Conservation (phyloP, 1,140 invertebrate genomes). For the Drosophila mayri region DNA sequence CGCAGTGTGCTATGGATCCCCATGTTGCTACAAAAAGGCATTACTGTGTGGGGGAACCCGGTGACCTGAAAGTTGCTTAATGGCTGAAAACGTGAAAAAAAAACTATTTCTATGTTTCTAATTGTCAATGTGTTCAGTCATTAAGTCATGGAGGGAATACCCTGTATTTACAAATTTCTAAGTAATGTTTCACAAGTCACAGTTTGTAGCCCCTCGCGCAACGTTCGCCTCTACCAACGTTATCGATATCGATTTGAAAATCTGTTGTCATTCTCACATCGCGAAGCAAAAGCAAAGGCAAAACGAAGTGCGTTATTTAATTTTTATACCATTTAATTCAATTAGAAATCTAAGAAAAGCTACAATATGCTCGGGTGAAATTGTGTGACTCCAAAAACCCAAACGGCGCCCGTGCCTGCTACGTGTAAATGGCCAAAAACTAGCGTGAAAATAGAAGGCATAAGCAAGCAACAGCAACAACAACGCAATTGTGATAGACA, state of each 20-base stretch:
- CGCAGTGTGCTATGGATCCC: too few relatives aligned
- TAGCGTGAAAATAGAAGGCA: constrained; percentile 61
- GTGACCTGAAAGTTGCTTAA: too few relatives aligned
- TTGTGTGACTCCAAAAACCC: constrained; percentile 51
- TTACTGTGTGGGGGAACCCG: too few relatives aligned
- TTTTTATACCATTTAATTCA: constrained; percentile 78
- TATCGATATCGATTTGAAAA: constrained; percentile 47
- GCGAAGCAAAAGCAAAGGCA: constrained; percentile 56
- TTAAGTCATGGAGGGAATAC: too few relatives aligned
- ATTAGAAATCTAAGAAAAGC: constrained; percentile 73
- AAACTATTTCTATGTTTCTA: too few relatives aligned
- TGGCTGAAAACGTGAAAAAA: too few relatives aligned
- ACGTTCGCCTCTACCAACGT: neutral
- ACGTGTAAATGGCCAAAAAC: constrained; percentile 69
- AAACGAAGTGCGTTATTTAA: constrained; percentile 79
- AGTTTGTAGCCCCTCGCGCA: neutral
- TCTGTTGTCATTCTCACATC: constrained; percentile 64
- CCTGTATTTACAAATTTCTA: neutral
- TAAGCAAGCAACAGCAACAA: constrained; percentile 69
- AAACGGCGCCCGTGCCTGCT: constrained; percentile 35
- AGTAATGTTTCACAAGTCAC: neutral
- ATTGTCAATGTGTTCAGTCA: too few relatives aligned
- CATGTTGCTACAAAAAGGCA: too few relatives aligned
- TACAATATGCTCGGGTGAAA: constrained; percentile 73
- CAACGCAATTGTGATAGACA: constrained; percentile 83